Percentiles rank a stretch among this genome's conserved stretches.
Conservation (phyloP, 2,113 vertebrate species). For the Cephalopholis sonnerati region DNA sequence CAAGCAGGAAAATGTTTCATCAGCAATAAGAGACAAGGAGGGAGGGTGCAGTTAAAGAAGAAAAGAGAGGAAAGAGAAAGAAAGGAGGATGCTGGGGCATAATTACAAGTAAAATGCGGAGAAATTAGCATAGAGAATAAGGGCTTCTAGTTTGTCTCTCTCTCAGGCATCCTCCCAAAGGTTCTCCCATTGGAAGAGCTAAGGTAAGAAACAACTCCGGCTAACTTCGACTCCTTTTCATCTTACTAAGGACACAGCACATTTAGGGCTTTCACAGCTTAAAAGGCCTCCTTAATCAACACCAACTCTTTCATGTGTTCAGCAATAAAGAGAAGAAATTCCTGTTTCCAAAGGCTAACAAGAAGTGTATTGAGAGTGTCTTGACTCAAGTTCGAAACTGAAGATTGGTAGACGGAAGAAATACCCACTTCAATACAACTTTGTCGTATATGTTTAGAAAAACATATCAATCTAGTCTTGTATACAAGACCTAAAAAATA, state of each 20-base stretch:
- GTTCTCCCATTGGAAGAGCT: constrained; percentile 75
- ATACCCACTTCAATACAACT: constrained; percentile 2
- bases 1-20: constrained; percentile 72
- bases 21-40: constrained; percentile 68
- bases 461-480: constrained; percentile 25
- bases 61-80: constrained; percentile 56
- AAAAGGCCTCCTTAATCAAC: constrained; percentile 81
- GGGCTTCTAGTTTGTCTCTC: constrained; percentile 74
- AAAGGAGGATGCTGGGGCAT: constrained; percentile 74
- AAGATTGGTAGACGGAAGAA: constrained; percentile 29
- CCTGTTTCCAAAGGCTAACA: constrained; percentile 76
- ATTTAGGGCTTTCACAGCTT: constrained; percentile 79
- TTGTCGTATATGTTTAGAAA: constrained; percentile 16
- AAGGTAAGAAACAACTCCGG: constrained; percentile 78
- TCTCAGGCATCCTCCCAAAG: constrained; percentile 76
- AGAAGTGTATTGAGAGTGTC: constrained; percentile 52
- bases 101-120: constrained; percentile 78
- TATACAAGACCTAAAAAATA: neutral
- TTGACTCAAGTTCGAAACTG: constrained; percentile 58
- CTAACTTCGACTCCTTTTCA: constrained; percentile 78
- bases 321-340: constrained; percentile 72
- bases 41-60: constrained; percentile 57
- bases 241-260: constrained; percentile 82
- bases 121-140: constrained; percentile 79
- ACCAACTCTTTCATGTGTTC: constrained; percentile 79